Percentiles rank a stretch among this genome's conserved stretches.
These are phyloP conservation scores for Leptocoma aspasia DNA, from an alignment of 2,113 vertebrate species.

Conservation along the genomic window DNA sequence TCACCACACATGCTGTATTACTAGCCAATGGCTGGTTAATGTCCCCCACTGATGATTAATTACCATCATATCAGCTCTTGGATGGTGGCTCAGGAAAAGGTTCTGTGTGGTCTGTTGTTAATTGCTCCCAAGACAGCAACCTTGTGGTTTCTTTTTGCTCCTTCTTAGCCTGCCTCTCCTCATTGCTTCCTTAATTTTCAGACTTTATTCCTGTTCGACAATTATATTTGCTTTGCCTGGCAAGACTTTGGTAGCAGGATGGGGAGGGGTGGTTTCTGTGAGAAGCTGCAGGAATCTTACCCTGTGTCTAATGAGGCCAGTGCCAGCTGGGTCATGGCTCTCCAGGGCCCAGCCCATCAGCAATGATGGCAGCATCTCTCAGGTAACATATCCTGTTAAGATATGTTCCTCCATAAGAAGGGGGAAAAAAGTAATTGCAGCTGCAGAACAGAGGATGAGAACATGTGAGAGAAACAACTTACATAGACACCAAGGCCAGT, in stretches of 20 bases:
- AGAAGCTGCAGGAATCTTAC: background rate
- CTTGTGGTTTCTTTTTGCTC: background rate
- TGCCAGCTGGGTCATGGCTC: background rate
- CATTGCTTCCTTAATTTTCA: background rate
- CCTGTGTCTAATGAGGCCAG: background rate
- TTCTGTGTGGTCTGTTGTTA: background rate
- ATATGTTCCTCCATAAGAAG: too few relatives aligned
- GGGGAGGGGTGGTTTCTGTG: background rate
- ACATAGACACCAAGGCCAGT: background rate
- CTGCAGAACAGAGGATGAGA: background rate
- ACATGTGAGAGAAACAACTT: background rate
- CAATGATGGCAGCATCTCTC: background rate
- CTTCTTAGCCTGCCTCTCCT: background rate
- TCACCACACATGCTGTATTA: background rate
- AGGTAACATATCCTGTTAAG: too few relatives aligned
- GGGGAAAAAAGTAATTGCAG: background rate
- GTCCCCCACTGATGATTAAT: background rate
- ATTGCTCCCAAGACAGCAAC: background rate
- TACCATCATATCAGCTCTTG: background rate
- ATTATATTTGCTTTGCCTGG: background rate
- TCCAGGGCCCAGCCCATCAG: background rate
- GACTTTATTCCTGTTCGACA: background rate
- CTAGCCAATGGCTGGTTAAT: background rate
- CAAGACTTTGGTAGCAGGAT: too few relatives aligned
- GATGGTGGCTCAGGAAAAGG: background rate